These are phyloP conservation scores for Hyaena hyaena DNA, from an alignment of 2,113 vertebrate genomes.

Conservation along the genomic window DNA sequence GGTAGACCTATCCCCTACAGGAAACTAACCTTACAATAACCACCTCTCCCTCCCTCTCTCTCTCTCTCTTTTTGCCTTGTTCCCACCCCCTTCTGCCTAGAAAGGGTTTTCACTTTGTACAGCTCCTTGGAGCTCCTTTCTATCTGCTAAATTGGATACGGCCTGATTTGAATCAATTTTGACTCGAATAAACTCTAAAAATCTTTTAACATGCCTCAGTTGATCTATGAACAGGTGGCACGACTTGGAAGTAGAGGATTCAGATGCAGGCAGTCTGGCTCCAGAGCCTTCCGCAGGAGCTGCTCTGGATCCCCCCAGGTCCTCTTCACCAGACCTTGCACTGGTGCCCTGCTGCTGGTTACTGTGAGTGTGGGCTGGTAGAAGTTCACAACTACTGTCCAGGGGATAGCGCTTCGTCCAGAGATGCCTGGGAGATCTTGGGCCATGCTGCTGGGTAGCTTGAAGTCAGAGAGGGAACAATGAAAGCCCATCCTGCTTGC, in stretches of 20 bases:
- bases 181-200: neutral
- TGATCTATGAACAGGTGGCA: neutral
- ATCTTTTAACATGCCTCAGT: neutral
- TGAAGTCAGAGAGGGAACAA: neutral
- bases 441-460: too few relatives aligned
- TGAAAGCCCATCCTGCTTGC: neutral
- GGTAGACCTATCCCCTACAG: neutral
- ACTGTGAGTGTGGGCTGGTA: neutral
- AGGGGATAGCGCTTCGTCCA: neutral
- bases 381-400: neutral
- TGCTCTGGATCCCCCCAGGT: neutral
- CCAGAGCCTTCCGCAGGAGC: accelerated
- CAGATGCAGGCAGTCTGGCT: neutral
- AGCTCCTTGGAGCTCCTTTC: neutral
- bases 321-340: neutral
- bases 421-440: neutral
- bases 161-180: neutral
- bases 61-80: neutral
- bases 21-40: neutral
- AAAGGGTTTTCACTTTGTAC: neutral
- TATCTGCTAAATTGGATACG: neutral
- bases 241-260: neutral
- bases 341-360: neutral
- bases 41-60: neutral
- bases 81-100: neutral